Evolutionary conservation across 1,140 invertebrate genomes (phyloP).

Genomic region (Heterodera schachtii): DNA sequence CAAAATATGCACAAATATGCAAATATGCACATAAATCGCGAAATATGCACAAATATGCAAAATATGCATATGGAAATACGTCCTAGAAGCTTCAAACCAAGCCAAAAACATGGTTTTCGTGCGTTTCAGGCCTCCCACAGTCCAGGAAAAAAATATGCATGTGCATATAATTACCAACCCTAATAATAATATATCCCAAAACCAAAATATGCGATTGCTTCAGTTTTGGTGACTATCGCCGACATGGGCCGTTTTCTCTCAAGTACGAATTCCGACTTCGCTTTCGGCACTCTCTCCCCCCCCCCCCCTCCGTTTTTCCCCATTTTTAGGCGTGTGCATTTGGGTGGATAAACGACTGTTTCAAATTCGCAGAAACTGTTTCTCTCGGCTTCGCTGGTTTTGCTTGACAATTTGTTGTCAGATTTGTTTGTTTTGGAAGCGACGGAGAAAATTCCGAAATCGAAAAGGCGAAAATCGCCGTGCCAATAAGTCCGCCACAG

Average conservation of each 20-base stretch:
- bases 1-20: no score
- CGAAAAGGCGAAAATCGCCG: constrained; percentile 1
- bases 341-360: constrained; percentile 59
- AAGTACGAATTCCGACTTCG: constrained; percentile 35
- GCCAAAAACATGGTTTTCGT: no score
- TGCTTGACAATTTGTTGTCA: constrained; percentile 34
- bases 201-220: not conserved
- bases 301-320: not conserved
- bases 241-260: constrained; percentile 68
- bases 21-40: no score
- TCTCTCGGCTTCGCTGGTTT: constrained; percentile 34
- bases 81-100: no score
- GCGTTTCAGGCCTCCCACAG: no score
- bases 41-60: no score
- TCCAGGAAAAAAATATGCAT: no score
- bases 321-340: constrained; percentile 35
- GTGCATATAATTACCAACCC: no score
- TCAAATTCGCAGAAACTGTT: constrained; percentile 48
- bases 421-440: constrained; percentile 27
- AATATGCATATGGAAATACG: no score
- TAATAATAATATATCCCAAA: no score
- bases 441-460: not conserved
- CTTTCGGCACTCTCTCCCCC: not conserved
- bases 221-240: constrained; percentile 69
- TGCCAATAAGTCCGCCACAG: constrained; percentile 27